phyloP scores from a whole-genome alignment of 2,888 invertebrate species.

The Heliconius ethilla region DNA sequence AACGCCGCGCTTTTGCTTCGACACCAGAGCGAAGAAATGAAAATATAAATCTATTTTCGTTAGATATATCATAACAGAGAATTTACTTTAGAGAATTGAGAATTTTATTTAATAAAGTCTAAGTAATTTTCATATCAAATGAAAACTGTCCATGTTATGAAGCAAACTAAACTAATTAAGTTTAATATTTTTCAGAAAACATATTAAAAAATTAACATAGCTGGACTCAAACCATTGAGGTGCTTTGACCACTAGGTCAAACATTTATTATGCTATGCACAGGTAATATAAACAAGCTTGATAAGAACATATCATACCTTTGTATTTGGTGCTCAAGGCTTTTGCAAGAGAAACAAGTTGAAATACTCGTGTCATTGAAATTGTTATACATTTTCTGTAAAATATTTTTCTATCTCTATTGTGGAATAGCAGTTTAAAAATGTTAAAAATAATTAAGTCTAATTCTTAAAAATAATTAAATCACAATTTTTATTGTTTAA shows the following conservation, averaged over 20 bases:
- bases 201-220: neutral
- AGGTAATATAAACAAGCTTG: no score
- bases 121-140: constrained; percentile 30
- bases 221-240: neutral
- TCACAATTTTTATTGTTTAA: constrained; percentile 46
- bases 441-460: constrained; percentile 46
- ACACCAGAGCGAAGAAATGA: no score
- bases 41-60: no score
- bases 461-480: constrained; percentile 43
- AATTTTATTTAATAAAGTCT: neutral
- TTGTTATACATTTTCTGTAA: neutral
- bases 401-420: neutral
- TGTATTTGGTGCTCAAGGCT: no score
- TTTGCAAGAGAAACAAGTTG: no score
- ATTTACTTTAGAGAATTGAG: no score
- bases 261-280: neutral
- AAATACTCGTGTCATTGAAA: neutral
- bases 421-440: neutral
- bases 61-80: constrained; percentile 4
- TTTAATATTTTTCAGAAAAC: constrained; percentile 51
- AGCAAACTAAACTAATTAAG: constrained; percentile 57
- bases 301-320: no score
- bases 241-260: neutral
- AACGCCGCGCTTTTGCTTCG: no score
- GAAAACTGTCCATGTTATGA: constrained; percentile 52